phyloP scores from a whole-genome alignment of 2,888 invertebrate genomes.

The Diaperis boleti region DNA sequence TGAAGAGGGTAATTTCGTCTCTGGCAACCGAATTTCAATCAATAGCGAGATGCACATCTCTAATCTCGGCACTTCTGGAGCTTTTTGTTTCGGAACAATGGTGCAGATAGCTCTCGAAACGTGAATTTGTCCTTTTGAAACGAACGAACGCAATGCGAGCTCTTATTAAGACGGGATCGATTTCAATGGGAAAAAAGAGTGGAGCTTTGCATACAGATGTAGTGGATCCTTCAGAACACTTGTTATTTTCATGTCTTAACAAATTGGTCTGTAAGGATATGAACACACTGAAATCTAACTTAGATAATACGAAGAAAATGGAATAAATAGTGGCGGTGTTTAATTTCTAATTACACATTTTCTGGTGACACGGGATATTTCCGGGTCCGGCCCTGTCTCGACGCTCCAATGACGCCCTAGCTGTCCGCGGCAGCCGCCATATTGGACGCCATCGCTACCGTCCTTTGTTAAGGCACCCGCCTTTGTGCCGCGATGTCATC shows the following conservation, averaged over 20 bases:
- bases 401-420: conserved; percentile 57
- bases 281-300: too few species aligned
- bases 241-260: too few species aligned
- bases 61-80: conserved; percentile 15
- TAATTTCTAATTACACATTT: too few species aligned
- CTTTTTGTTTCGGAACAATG: conserved; percentile 25
- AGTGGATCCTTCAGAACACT: too few species aligned
- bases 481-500: conserved; percentile 53
- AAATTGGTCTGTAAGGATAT: too few species aligned
- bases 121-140: background rate
- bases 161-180: background rate
- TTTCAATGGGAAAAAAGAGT: background rate
- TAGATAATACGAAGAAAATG: too few species aligned
- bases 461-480: conserved; percentile 56
- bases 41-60: background rate
- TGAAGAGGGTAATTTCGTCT: background rate
- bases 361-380: too few species aligned
- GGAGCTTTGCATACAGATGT: too few species aligned
- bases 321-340: too few species aligned
- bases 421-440: conserved; percentile 63
- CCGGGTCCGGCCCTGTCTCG: conserved; percentile 21
- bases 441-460: conserved; percentile 63
- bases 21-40: background rate
- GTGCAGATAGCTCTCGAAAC: conserved; percentile 8
- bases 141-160: background rate